A percentile compares a stretch with the other conserved stretches of the same genome.
Evolutionary conservation across 2,888 invertebrate genomes (phyloP).

Genomic region (Ischnus inquisitorius): DNA sequence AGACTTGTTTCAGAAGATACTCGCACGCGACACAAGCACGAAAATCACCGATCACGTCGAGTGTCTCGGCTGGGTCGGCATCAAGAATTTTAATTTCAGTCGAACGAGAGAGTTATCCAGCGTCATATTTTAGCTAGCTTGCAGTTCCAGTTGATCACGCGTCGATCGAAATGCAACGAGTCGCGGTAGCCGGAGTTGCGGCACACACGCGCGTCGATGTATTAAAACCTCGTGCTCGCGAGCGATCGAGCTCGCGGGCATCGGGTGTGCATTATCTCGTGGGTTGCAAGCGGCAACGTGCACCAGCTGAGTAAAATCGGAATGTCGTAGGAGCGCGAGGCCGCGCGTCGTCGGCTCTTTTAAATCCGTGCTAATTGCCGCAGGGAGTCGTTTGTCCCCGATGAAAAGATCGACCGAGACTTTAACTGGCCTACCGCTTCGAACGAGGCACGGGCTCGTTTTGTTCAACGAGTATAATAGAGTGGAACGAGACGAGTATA

Average conservation of each 20-base stretch:
- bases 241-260: conserved; percentile 61
- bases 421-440: conserved; percentile 32
- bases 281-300: conserved; percentile 61
- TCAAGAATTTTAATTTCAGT: conserved; percentile 39
- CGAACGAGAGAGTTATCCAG: conserved; percentile 42
- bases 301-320: conserved; percentile 74
- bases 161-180: conserved; percentile 41
- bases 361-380: conserved; percentile 79
- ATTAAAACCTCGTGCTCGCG: conserved; percentile 32
- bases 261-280: conserved; percentile 64
- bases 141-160: conserved; percentile 21
- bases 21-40: not conserved
- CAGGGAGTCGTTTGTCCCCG: conserved; percentile 74
- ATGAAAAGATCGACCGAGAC: conserved; percentile 69
- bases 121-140: not conserved
- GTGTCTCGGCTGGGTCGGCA: not conserved
- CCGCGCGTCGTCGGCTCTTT: conserved; percentile 70
- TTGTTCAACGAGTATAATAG: conserved; percentile 49
- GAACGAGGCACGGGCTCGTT: conserved; percentile 34
- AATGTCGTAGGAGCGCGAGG: conserved; percentile 77
- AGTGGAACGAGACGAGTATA: conserved; percentile 46
- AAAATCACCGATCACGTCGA: not conserved
- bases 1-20: not conserved
- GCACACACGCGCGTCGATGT: conserved; percentile 11
- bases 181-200: conserved; percentile 36